phyloP scores from a whole-genome alignment of 1,140 invertebrate genomes.

The Ectropis grisescens region DNA sequence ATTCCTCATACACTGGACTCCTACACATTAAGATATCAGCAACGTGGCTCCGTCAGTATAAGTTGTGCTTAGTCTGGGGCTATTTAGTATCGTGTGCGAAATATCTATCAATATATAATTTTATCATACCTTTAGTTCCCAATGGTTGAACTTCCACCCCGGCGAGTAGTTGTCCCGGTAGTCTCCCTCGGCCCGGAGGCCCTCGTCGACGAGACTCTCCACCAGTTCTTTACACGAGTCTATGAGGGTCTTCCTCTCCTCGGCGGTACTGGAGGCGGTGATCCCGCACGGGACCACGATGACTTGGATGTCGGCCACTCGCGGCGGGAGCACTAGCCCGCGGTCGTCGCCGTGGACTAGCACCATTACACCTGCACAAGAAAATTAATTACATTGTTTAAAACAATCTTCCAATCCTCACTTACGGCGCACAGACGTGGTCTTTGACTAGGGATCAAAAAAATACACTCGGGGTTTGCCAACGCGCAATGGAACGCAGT shows the following conservation, averaged over 20 bases:
- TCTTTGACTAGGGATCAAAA: too few relatives aligned
- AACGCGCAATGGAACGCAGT: too few relatives aligned
- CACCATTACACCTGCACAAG: conserved; percentile 87
- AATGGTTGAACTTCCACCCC: conserved; percentile 99
- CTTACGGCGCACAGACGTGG: too few relatives aligned
- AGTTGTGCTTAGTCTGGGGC: too few relatives aligned
- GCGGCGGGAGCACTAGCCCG: conserved; percentile 95
- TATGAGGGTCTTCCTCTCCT: conserved; percentile 79
- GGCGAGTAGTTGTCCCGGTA: conserved; percentile 96
- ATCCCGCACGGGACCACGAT: conserved; percentile 98
- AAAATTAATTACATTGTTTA: too few relatives aligned
- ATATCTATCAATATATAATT: too few relatives aligned
- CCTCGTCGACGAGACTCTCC: conserved; percentile 67
- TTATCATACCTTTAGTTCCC: conserved; percentile 98
- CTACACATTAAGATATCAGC: too few relatives aligned
- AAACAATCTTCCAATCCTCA: too few relatives aligned
- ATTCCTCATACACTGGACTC: too few relatives aligned
- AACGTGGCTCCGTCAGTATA: too few relatives aligned
- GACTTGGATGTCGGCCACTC: conserved; percentile 87
- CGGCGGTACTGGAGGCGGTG: conserved; percentile 82
- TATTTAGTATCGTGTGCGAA: too few relatives aligned
- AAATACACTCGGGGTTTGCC: too few relatives aligned
- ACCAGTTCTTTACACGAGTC: conserved; percentile 82
- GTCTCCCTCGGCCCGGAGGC: conserved; percentile 85
- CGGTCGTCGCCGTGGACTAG: conserved; percentile 98